Evolutionary conservation across 2,113 vertebrate species (phyloP).

Genomic region (Chrysochloris asiatica): DNA sequence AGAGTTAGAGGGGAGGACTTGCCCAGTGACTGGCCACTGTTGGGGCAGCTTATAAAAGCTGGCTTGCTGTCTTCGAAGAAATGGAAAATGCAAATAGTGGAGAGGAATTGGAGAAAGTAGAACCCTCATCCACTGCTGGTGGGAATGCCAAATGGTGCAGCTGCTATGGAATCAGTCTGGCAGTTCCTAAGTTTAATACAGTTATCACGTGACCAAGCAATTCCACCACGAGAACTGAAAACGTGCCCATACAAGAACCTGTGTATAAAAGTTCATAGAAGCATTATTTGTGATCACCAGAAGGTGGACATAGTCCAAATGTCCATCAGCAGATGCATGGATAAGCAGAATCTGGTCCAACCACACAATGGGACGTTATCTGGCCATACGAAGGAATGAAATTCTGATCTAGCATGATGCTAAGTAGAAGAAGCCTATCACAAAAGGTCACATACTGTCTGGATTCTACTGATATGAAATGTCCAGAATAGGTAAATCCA

Average conservation of each 20-base stretch:
- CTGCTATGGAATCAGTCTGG: background rate
- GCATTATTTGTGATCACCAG: fast-evolving
- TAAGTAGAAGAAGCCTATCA: too few species aligned
- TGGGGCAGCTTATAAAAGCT: background rate
- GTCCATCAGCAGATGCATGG: background rate
- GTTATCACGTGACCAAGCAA: too few species aligned
- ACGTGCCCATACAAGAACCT: too few species aligned
- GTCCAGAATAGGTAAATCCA: background rate
- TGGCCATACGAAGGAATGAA: too few species aligned
- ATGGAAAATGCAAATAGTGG: background rate
- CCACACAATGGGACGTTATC: background rate
- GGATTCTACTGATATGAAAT: background rate
- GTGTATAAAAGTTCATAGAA: fast-evolving
- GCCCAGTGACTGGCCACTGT: background rate
- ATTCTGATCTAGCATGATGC: too few species aligned
- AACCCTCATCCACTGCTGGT: background rate
- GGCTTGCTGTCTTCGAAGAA: background rate
- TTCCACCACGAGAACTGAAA: background rate
- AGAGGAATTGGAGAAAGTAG: background rate
- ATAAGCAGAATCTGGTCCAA: fast-evolving
- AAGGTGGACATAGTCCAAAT: fast-evolving
- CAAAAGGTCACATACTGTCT: fast-evolving
- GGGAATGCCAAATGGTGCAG: background rate
- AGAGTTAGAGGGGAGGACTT: background rate
- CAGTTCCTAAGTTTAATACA: too few species aligned